Conservation (phyloP, 2,113 vertebrate genomes). For the Halichoeres trimaculatus region DNA sequence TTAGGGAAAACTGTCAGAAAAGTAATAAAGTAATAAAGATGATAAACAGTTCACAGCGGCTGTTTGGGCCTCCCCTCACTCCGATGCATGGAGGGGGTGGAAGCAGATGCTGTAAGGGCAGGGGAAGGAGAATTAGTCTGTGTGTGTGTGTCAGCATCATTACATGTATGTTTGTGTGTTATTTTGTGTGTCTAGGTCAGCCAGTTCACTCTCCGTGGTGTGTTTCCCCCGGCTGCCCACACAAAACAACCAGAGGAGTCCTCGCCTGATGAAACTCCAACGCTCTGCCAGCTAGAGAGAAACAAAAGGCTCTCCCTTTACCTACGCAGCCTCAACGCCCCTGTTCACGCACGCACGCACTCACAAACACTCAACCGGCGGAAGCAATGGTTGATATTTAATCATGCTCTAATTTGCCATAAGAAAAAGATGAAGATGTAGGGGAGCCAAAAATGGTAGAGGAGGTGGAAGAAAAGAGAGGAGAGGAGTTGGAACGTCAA, state of each 20-base stretch:
- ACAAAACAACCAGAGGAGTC: conserved; percentile 68
- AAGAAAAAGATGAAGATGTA: conserved; percentile 45
- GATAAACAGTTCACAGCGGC: conserved; percentile 75
- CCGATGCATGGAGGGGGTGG: conserved; percentile 66
- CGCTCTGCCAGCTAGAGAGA: conserved; percentile 49
- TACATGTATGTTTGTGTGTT: background rate
- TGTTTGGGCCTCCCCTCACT: conserved; percentile 70
- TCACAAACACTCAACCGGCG: conserved; percentile 54
- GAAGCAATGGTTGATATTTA: conserved; percentile 78
- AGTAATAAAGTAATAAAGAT: conserved; percentile 83
- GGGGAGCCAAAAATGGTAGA: conserved; percentile 30
- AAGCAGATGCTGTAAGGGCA: conserved; percentile 67
- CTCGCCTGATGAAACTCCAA: conserved; percentile 70
- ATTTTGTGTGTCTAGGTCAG: conserved; percentile 50
- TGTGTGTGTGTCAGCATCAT: conserved; percentile 11
- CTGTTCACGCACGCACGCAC: conserved; percentile 34
- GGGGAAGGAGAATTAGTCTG: conserved; percentile 42
- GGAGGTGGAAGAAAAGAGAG: conserved; percentile 21
- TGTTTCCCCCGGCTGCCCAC: conserved; percentile 68
- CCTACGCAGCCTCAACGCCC: conserved; percentile 66
- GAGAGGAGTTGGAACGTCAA: conserved; percentile 32
- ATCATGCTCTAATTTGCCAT: conserved; percentile 72
- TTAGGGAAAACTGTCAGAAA: conserved; percentile 79
- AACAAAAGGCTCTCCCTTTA: conserved; percentile 72
- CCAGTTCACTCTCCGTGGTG: conserved; percentile 40